These are phyloP conservation scores for Catharus bicknelli DNA, from an alignment of 2,113 vertebrate genomes.

Conservation along the genomic window DNA sequence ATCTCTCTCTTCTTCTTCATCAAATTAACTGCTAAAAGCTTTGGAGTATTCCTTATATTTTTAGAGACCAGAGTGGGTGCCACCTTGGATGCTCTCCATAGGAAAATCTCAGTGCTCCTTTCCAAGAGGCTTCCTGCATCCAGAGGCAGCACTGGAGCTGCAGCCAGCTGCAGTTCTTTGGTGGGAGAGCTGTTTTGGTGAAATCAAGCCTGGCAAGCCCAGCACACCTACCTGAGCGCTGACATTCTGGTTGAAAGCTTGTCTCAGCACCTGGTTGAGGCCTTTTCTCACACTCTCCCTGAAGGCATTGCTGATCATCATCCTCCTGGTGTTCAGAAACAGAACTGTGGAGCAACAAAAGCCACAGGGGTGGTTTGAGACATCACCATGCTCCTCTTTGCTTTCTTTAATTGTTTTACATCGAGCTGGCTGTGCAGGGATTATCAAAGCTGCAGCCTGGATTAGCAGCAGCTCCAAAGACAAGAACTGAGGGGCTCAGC, in stretches of 20 bases:
- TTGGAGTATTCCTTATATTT: background rate
- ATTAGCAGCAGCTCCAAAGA: background rate
- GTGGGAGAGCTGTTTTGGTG: background rate
- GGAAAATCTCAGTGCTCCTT: background rate
- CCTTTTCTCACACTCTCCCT: constrained; percentile 86
- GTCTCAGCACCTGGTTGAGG: constrained; percentile 85
- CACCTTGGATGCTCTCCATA: background rate
- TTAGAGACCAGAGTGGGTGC: background rate
- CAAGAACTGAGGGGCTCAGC: background rate
- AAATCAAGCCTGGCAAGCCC: background rate
- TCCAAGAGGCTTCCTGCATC: background rate
- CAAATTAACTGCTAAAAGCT: background rate
- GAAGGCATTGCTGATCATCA: constrained; percentile 81
- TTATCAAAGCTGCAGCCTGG: background rate
- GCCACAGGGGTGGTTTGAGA: background rate
- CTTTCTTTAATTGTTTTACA: background rate
- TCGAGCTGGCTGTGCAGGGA: background rate
- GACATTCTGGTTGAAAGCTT: constrained; percentile 86
- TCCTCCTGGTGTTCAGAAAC: constrained; percentile 85
- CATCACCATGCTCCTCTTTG: background rate
- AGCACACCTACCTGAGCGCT: constrained; percentile 82
- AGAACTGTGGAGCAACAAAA: constrained; percentile 80
- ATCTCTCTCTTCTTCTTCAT: background rate
- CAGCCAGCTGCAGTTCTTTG: background rate
- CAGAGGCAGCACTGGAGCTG: background rate